Conservation (phyloP, 1,140 invertebrate genomes). For the Latrodectus geometricus region DNA sequence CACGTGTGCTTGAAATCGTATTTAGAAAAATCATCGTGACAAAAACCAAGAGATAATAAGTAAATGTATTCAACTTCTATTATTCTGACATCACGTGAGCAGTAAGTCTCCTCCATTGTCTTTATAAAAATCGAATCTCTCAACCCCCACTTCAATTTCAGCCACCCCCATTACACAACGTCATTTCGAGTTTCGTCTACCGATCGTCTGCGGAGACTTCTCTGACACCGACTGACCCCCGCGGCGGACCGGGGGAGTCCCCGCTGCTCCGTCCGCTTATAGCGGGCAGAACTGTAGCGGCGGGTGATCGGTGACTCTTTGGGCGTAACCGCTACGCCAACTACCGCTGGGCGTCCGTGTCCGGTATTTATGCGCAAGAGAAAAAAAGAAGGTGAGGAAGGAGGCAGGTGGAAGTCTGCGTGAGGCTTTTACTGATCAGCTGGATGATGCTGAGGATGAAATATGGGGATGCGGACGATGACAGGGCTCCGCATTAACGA, state of each 20-base stretch:
- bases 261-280: background rate
- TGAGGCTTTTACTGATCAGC: background rate
- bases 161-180: too few species aligned
- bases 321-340: constrained; percentile 3
- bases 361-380: background rate
- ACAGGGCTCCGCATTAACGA: background rate
- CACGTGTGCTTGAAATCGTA: too few species aligned
- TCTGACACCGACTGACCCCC: background rate
- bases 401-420: background rate
- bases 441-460: background rate
- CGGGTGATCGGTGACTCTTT: constrained; percentile 18
- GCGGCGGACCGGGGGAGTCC: background rate
- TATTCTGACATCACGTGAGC: too few species aligned
- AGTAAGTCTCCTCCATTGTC: too few species aligned
- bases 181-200: background rate
- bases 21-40: too few species aligned
- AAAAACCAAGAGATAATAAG: too few species aligned
- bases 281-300: background rate
- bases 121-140: too few species aligned
- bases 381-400: background rate
- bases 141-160: too few species aligned
- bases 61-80: too few species aligned
- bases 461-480: constrained; percentile 3
- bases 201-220: background rate
- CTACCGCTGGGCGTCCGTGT: background rate